Evolutionary conservation across 2,888 invertebrate species (phyloP).

Genomic region (Monopis laevigella): DNA sequence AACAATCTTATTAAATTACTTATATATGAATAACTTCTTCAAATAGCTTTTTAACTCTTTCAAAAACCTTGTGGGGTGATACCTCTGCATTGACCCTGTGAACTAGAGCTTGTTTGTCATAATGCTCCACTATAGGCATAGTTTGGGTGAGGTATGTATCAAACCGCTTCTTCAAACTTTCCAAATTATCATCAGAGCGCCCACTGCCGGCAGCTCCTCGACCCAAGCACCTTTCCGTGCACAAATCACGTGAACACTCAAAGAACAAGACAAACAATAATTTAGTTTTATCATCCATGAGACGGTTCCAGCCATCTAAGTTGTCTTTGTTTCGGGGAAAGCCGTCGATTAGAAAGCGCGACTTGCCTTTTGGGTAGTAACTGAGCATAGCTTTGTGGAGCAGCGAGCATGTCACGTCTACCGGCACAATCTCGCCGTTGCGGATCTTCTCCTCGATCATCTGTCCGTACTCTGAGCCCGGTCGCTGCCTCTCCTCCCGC

Average conservation of each 20-base stretch:
- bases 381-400: conserved; percentile 83
- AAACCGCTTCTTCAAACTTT: conserved; percentile 87
- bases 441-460: conserved; percentile 92
- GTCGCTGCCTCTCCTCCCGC: conserved; percentile 86
- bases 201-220: conserved; percentile 92
- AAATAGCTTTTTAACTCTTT: conserved; percentile 64
- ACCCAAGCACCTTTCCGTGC: conserved; percentile 85
- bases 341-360: conserved; percentile 94
- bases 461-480: conserved; percentile 87
- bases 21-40: no score
- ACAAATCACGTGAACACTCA: conserved; percentile 85
- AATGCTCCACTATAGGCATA: conserved; percentile 89
- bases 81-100: conserved; percentile 78
- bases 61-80: conserved; percentile 72
- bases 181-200: conserved; percentile 92
- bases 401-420: conserved; percentile 97
- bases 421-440: conserved; percentile 96
- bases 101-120: conserved; percentile 75
- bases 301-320: conserved; percentile 90
- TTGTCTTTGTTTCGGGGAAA: conserved; percentile 98
- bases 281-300: conserved; percentile 84
- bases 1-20: no score
- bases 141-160: conserved; percentile 87
- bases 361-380: conserved; percentile 69
- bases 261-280: conserved; percentile 92